Percentiles rank a stretch among this genome's conserved stretches.
phyloP scores from a whole-genome alignment of 2,113 vertebrate genomes.

The Nothoprocta perdicaria region DNA sequence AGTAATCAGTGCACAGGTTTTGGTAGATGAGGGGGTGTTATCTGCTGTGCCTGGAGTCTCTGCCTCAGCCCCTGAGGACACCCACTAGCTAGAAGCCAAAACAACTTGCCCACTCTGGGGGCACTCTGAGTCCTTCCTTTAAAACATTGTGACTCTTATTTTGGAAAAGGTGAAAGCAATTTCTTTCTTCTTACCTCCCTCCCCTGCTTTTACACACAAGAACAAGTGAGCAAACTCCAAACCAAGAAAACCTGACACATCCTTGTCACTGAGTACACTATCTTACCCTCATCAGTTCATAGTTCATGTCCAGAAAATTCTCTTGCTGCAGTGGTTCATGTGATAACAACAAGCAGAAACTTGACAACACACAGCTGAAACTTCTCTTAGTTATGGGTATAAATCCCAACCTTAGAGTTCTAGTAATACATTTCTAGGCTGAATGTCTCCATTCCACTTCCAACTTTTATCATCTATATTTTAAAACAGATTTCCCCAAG shows the following conservation, averaged over 20 bases:
- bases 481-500: not conserved
- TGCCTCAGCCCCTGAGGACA: not conserved
- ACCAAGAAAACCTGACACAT: not conserved
- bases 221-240: not conserved
- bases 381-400: not conserved
- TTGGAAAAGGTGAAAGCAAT: not conserved
- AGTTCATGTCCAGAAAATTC: not conserved
- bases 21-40: not conserved
- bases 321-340: not conserved
- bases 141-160: not conserved
- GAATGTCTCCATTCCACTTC: not conserved
- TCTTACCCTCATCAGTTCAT: not conserved
- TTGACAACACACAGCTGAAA: not conserved
- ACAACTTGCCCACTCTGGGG: not conserved
- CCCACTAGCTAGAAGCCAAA: not conserved
- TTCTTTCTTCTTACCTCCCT: not conserved
- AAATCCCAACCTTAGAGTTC: not conserved
- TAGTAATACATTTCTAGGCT: not conserved
- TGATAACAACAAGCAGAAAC: not conserved
- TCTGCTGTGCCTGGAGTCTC: not conserved
- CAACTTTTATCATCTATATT: not conserved
- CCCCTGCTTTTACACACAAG: not conserved
- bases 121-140: not conserved
- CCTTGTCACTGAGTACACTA: not conserved
- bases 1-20: not conserved